Base-by-base conservation (phyloP, 2,113 vertebrate species). In the Nymphicus hollandicus region DNA sequence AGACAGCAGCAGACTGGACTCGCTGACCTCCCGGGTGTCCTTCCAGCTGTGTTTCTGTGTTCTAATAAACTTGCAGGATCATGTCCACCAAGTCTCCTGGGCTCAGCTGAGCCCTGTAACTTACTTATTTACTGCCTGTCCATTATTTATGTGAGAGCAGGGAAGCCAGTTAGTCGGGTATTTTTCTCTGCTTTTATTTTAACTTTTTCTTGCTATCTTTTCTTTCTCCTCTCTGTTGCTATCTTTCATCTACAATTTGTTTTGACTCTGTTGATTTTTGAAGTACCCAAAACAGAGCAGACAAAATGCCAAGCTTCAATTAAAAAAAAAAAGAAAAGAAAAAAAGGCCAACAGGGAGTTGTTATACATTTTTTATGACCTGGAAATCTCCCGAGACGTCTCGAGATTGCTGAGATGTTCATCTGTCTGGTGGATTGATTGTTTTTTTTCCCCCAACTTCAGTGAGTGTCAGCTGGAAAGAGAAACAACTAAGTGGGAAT, bases 351-450 rank as follows among this genome's bases (percentile, higher is more conserved):
- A 65, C n/a, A 88, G 81, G 86, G 88, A 81, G 4, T 91, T 92
- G 43, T 24, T 10, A 86, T 95, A 92, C 79, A 96, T 97, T 95
- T 98, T 98, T 98, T 96, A 97, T 97, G 94, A 96, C 91, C 88
- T 94, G 66, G 81, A 81, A 88, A 35, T 95, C 95, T 96, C 96
- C 64, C 0, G 79, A 97, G 96, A 95, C 86, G 79, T 65, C 95
- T 91, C 31, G 49, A 95, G 94, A 96, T 96, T 87, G 83, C 14
- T 13, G 71, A 96, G 95, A 90, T 96, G 87, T 93, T 97, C 81
- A 81, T 96, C 86, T 94, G 90, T 93, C 95, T 82, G 89, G 56
- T 94, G 92, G 94, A 96, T 93, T 96, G 96, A 94, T 93, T 89
- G 41, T 3, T 31, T 6, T 3, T 1, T 0, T 1, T 6, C 10